Evolutionary conservation across 2,888 invertebrate species (phyloP).

Genomic region (Marasmarcha lunaedactyla): DNA sequence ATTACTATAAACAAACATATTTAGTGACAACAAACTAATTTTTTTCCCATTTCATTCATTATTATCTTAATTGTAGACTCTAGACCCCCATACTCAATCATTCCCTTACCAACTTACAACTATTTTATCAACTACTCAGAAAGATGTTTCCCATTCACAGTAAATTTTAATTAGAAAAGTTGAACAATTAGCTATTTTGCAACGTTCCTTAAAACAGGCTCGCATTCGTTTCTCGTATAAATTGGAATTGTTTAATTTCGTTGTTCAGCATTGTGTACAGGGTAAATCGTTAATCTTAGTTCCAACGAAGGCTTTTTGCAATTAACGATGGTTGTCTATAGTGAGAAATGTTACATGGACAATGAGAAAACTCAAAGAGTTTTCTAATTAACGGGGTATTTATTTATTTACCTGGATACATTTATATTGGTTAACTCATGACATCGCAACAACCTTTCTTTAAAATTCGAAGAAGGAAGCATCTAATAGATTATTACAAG

Average conservation of each 20-base stretch:
- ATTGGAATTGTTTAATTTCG: conserved; percentile 40
- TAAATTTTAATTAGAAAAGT: conserved; percentile 44
- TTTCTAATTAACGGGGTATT: background rate
- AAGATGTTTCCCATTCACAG: conserved; percentile 11
- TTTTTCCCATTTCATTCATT: too few relatives aligned
- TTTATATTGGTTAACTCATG: too few relatives aligned
- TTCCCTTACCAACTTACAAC: conserved; percentile 5
- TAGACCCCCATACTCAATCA: background rate
- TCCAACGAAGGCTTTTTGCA: conserved; percentile 20
- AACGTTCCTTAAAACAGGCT: conserved; percentile 27
- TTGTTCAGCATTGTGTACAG: conserved; percentile 22
- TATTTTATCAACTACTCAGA: conserved; percentile 6
- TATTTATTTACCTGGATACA: too few relatives aligned
- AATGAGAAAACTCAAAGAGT: conserved; percentile 8
- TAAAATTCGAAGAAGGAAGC: too few relatives aligned
- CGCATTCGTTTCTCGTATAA: conserved; percentile 24
- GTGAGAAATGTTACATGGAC: conserved; percentile 1
- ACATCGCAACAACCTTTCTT: too few relatives aligned
- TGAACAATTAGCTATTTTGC: conserved; percentile 34
- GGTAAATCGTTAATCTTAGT: conserved; percentile 27
- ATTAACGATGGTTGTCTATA: conserved; percentile 9
- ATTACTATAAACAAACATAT: too few relatives aligned
- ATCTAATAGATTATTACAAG: too few relatives aligned
- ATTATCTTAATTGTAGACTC: too few relatives aligned
- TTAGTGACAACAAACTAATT: too few relatives aligned